These are phyloP conservation scores for Micrasema longulum DNA, from an alignment of 1,140 invertebrate genomes.

Conservation along the genomic window DNA sequence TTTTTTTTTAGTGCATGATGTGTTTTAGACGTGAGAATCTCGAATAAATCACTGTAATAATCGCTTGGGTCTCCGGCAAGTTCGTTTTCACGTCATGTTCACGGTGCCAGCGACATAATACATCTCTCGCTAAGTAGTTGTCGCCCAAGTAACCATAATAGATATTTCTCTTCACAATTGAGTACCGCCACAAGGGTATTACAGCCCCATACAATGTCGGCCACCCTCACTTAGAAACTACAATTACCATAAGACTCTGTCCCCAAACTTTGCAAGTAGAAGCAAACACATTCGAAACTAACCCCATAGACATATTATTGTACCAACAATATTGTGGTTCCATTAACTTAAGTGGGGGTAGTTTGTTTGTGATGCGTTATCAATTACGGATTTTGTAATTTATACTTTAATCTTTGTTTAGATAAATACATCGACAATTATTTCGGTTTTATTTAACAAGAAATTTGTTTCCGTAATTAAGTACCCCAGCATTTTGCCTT, in stretches of 20 bases:
- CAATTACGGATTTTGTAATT: slow-evolving; percentile 13
- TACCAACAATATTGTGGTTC: slow-evolving; percentile 29
- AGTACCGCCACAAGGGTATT: slow-evolving; percentile 38
- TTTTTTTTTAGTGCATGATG: too few species aligned
- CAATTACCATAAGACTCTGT: slow-evolving; percentile 54
- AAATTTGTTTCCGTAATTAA: too few species aligned
- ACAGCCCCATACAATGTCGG: slow-evolving; percentile 44
- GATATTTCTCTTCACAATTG: slow-evolving; percentile 49
- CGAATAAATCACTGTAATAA: neutral
- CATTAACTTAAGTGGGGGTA: slow-evolving; percentile 8
- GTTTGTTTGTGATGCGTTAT: slow-evolving; percentile 19
- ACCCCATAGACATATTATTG: slow-evolving; percentile 43
- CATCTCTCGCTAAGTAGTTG: slow-evolving; percentile 36
- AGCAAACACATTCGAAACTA: slow-evolving; percentile 50
- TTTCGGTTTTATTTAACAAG: too few species aligned
- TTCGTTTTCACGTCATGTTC: slow-evolving; percentile 1
- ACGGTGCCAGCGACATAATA: slow-evolving; percentile 22
- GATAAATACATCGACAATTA: too few species aligned
- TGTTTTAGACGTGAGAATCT: neutral
- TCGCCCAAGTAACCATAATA: slow-evolving; percentile 47
- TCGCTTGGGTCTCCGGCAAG: neutral
- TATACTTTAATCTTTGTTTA: neutral
- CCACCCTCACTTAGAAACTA: slow-evolving; percentile 51
- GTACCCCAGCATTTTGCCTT: too few species aligned
- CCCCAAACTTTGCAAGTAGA: slow-evolving; percentile 43